Conservation (phyloP, 2,113 vertebrate species). For the Dasyornis broadbenti region DNA sequence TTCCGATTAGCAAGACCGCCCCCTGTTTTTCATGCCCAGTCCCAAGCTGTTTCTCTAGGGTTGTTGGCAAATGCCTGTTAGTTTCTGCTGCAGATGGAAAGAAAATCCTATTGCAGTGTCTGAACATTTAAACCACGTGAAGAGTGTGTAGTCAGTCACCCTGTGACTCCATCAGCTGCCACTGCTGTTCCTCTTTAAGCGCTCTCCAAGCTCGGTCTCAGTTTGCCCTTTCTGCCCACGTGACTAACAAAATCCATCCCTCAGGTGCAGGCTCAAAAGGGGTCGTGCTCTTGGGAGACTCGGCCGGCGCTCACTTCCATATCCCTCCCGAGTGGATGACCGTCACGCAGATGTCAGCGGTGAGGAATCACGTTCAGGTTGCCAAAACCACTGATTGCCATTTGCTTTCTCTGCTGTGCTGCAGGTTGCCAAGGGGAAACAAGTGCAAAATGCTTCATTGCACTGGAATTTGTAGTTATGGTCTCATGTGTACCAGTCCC, state of each 20-base stretch:
- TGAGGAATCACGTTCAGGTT: slow-evolving; percentile 14
- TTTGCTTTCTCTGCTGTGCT: background rate
- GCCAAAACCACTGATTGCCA: background rate
- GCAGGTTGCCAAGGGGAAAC: background rate
- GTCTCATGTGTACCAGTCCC: background rate
- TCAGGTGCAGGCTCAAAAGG: slow-evolving; percentile 70
- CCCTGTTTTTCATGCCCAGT: background rate
- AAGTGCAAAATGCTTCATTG: background rate
- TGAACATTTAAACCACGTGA: background rate
- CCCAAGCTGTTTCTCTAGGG: background rate
- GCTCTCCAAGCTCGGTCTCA: background rate
- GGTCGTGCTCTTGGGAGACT: slow-evolving; percentile 75
- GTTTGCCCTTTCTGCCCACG: background rate
- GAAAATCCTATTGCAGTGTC: background rate
- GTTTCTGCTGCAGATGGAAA: background rate
- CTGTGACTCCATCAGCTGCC: background rate
- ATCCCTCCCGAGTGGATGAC: slow-evolving; percentile 76
- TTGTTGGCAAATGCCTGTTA: background rate
- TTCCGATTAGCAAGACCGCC: background rate
- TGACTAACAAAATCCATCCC: background rate
- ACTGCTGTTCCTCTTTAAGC: background rate
- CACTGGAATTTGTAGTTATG: background rate
- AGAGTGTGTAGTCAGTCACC: background rate
- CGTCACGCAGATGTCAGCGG: slow-evolving; percentile 67
- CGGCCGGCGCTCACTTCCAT: slow-evolving; percentile 75